Percentiles rank a stretch among this genome's conserved stretches.
phyloP scores from a whole-genome alignment of 2,888 invertebrate species.

The Drosophila helvetica region DNA sequence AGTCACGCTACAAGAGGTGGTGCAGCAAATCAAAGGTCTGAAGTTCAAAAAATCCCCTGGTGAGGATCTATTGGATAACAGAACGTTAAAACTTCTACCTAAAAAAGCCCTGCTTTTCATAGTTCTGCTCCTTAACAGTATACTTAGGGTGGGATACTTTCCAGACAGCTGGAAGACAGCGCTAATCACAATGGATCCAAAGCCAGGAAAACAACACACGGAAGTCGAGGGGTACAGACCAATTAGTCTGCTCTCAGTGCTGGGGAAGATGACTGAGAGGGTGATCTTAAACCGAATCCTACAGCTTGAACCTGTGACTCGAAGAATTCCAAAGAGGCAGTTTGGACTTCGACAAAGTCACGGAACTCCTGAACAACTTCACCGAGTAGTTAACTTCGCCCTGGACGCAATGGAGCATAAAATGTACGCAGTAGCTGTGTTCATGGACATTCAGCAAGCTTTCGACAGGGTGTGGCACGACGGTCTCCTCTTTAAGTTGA shows the following conservation, averaged over 20 bases:
- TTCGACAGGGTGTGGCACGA: constrained; percentile 4
- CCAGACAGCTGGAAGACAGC: constrained; percentile 1
- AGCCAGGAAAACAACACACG: too few species aligned
- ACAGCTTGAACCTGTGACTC: too few species aligned
- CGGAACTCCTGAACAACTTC: background rate
- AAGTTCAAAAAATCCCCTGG: too few species aligned
- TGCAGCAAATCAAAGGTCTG: too few species aligned
- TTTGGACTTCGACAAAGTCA: too few species aligned
- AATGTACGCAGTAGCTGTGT: background rate
- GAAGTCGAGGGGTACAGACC: constrained; percentile 7
- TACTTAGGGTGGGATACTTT: background rate
- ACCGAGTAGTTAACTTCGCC: constrained; percentile 5
- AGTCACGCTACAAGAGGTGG: too few species aligned
- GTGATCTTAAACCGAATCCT: constrained; percentile 2
- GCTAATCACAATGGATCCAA: background rate
- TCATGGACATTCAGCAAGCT: background rate
- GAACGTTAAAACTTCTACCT: constrained; percentile 1
- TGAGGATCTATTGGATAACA: background rate
- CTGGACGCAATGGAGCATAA: background rate
- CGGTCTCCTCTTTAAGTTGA: background rate
- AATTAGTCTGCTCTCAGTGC: background rate
- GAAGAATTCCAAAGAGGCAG: constrained; percentile 2
- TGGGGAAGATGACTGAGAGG: background rate
- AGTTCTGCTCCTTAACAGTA: constrained; percentile 4
- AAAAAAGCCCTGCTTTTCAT: constrained; percentile 3